Conservation (phyloP, 2,888 invertebrate genomes). For the Cenopis cana region DNA sequence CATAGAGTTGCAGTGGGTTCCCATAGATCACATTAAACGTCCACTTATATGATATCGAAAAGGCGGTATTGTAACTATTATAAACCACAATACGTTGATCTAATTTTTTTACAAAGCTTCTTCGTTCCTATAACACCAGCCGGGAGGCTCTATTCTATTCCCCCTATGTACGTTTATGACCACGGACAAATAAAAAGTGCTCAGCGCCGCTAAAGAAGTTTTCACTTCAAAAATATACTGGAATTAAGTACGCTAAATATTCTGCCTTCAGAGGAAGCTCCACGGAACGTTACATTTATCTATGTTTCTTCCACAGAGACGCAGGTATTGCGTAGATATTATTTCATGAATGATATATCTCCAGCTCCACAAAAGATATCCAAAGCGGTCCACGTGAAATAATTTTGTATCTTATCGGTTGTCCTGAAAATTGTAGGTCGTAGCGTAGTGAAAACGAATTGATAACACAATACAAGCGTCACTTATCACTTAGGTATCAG, state of each 20-base stretch:
- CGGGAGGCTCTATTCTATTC: too few species aligned
- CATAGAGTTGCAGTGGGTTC: not conserved
- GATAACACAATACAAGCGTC: slow-evolving; percentile 33
- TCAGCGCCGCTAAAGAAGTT: too few species aligned
- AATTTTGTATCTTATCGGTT: slow-evolving; percentile 30
- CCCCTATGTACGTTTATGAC: not conserved
- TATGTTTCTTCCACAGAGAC: too few species aligned
- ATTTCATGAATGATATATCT: not conserved
- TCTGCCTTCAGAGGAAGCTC: too few species aligned
- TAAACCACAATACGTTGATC: not conserved
- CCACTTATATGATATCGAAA: not conserved
- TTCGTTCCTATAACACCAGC: too few species aligned
- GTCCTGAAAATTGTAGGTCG: slow-evolving; percentile 32
- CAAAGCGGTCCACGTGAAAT: slow-evolving; percentile 14
- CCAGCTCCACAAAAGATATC: not conserved
- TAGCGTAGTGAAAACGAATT: slow-evolving; percentile 35
- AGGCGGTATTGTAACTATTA: not conserved
- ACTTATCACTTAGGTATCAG: slow-evolving; percentile 13
- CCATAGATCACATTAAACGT: not conserved
- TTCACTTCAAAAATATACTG: too few species aligned
- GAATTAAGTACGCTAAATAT: too few species aligned
- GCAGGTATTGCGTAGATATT: too few species aligned
- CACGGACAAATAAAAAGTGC: too few species aligned
- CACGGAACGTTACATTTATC: too few species aligned
- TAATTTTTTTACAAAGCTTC: not conserved